phyloP scores from a whole-genome alignment of 2,888 invertebrate genomes.

The Drosophila neotestacea region DNA sequence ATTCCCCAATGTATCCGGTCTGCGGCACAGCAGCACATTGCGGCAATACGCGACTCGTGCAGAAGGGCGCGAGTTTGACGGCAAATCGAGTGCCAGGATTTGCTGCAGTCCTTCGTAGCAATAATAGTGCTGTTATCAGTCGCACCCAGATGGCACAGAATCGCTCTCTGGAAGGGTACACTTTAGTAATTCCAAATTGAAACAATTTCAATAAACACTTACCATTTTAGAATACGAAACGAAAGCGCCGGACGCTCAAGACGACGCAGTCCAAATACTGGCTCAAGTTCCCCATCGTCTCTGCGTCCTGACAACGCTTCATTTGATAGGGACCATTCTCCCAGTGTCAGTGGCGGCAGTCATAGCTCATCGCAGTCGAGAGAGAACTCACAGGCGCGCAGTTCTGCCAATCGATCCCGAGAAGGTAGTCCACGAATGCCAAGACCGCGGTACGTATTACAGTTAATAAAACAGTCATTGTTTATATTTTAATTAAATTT shows the following conservation, averaged over 20 bases:
- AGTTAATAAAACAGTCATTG: background rate
- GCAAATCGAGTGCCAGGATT: slow-evolving; percentile 87
- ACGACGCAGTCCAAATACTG: slow-evolving; percentile 86
- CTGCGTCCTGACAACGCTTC: slow-evolving; percentile 50
- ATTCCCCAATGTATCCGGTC: slow-evolving; percentile 82
- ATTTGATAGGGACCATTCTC: slow-evolving; percentile 83
- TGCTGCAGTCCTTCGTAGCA: slow-evolving; percentile 87
- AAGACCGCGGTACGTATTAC: slow-evolving; percentile 86
- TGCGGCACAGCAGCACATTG: slow-evolving; percentile 78
- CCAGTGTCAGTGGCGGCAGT: slow-evolving; percentile 81
- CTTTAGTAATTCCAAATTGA: background rate
- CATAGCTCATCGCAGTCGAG: slow-evolving; percentile 84
- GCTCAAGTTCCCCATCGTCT: slow-evolving; percentile 84
- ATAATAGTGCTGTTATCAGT: slow-evolving; percentile 83
- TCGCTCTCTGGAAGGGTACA: slow-evolving; percentile 83
- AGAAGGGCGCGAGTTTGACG: slow-evolving; percentile 87
- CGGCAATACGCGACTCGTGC: slow-evolving; percentile 72
- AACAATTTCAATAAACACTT: background rate
- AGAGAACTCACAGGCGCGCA: slow-evolving; percentile 82
- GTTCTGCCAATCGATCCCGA: slow-evolving; percentile 86
- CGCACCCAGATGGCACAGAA: slow-evolving; percentile 84
- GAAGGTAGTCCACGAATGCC: slow-evolving; percentile 91
- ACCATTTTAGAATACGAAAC: slow-evolving; percentile 73
- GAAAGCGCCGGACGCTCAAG: slow-evolving; percentile 80
- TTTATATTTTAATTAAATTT: no score